phyloP scores from a whole-genome alignment of 2,888 invertebrate species.

The Lasioglossum malachurum region DNA sequence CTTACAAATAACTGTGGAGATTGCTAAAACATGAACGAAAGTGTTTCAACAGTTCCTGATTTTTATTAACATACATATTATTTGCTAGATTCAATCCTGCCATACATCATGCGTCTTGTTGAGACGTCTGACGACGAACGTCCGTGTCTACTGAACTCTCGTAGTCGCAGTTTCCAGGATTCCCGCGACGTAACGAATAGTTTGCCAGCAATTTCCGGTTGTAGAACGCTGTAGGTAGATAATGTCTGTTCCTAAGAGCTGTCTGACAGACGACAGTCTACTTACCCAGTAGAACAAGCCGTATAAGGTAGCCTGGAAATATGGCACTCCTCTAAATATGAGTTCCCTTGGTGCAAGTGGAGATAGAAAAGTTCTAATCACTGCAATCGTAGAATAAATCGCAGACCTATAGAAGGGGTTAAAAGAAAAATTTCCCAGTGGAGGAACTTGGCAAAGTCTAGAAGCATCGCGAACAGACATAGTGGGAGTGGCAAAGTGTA shows the following conservation, averaged over 20 bases:
- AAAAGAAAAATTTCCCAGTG: neutral
- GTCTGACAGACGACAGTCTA: neutral
- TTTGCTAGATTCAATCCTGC: neutral
- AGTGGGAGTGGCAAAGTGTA: neutral
- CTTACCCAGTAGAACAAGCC: neutral
- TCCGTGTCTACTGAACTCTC: neutral
- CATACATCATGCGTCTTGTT: neutral
- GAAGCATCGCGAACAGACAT: neutral
- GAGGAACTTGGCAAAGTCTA: neutral
- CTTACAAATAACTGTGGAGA: neutral
- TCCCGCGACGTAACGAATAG: neutral
- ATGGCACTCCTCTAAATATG: neutral
- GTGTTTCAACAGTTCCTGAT: neutral
- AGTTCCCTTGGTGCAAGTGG: neutral
- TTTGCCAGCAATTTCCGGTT: neutral
- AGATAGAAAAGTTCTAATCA: neutral
- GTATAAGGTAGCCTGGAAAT: neutral
- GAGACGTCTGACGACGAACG: slow-evolving; percentile 10
- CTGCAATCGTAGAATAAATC: neutral
- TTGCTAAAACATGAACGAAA: neutral
- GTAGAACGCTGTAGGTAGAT: neutral
- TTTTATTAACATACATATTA: neutral
- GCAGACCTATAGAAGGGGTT: neutral
- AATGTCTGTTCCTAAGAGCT: neutral
- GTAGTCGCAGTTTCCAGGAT: neutral